Evolutionary conservation across 2,797 vertebrate species (phyloP).

Genomic region (Cryptoblepharus egeriae): DNA sequence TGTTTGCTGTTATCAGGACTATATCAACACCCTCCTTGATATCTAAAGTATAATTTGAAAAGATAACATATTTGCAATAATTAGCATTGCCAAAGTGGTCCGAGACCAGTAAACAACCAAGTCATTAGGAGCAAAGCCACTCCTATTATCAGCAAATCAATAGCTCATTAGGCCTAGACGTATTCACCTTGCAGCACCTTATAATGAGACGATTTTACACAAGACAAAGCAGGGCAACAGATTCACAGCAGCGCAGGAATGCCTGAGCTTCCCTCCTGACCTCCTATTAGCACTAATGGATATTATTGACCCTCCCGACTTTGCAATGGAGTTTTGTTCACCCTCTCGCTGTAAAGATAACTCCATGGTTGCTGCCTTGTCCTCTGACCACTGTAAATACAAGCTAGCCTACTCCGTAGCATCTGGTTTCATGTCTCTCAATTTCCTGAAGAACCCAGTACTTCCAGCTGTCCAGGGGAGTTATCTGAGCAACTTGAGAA

Average conservation of each 20-base stretch:
- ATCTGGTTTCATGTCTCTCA: not conserved
- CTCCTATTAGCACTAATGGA: slow-evolving; percentile 27
- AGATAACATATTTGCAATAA: slow-evolving; percentile 24
- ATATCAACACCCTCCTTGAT: not conserved
- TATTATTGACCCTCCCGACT: slow-evolving; percentile 17
- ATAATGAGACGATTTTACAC: slow-evolving; percentile 35
- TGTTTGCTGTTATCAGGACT: not conserved
- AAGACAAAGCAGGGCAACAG: slow-evolving; percentile 28
- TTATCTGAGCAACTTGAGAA: not conserved
- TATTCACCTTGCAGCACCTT: slow-evolving; percentile 28
- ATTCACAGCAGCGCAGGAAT: slow-evolving; percentile 5
- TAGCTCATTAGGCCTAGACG: slow-evolving; percentile 24
- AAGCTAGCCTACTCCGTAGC: not conserved
- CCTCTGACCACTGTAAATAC: not conserved
- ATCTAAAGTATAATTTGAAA: slow-evolving; percentile 19
- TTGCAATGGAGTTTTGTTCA: slow-evolving; percentile 27
- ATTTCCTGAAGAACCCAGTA: not conserved
- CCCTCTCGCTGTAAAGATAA: slow-evolving; percentile 15
- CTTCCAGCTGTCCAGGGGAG: not conserved
- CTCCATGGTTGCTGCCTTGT: not conserved
- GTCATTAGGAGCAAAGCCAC: slow-evolving; percentile 43
- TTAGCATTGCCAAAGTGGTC: slow-evolving; percentile 24
- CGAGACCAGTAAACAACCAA: slow-evolving; percentile 28
- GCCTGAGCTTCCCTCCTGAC: slow-evolving; percentile 4
- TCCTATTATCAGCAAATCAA: slow-evolving; percentile 39